These are phyloP conservation scores for Chrysolina oricalcia DNA, from an alignment of 2,888 invertebrate genomes.

Conservation along the genomic window DNA sequence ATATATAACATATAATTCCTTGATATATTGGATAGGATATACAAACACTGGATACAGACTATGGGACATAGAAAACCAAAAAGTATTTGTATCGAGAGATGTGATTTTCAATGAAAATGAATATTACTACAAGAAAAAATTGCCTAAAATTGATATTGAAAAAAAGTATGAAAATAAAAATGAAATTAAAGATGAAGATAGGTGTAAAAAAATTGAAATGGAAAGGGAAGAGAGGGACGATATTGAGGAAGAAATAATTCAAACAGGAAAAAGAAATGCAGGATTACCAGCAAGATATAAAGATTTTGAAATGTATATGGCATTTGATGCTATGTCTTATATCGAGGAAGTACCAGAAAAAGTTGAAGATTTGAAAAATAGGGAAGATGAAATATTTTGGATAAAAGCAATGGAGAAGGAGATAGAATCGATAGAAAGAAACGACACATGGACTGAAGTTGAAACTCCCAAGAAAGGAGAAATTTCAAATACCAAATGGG, in stretches of 20 bases:
- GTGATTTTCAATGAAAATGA: too few relatives aligned
- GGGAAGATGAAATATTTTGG: slow-evolving; percentile 47
- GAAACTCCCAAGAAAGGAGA: slow-evolving; percentile 31
- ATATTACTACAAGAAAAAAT: background rate
- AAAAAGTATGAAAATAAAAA: slow-evolving; percentile 7
- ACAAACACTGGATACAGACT: slow-evolving; percentile 49
- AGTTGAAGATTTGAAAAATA: slow-evolving; percentile 44
- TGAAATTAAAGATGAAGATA: background rate
- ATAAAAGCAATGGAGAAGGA: slow-evolving; percentile 49
- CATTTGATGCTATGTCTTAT: slow-evolving; percentile 49
- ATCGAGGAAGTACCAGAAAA: slow-evolving; percentile 46
- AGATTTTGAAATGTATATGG: slow-evolving; percentile 53
- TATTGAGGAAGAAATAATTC: slow-evolving; percentile 15
- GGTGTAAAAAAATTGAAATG: too few relatives aligned
- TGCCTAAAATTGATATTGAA: background rate
- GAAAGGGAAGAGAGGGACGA: slow-evolving; percentile 14
- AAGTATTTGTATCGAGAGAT: too few relatives aligned
- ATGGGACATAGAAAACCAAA: slow-evolving; percentile 41
- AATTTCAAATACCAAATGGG: slow-evolving; percentile 52
- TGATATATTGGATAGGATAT: slow-evolving; percentile 44
- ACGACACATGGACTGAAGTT: slow-evolving; percentile 47
- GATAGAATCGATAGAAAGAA: slow-evolving; percentile 51
- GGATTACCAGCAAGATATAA: slow-evolving; percentile 40
- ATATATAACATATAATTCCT: too few relatives aligned
- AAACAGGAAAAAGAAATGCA: slow-evolving; percentile 33